Conservation (phyloP, 2,113 vertebrate species). For the Neodon shergylaensis region DNA sequence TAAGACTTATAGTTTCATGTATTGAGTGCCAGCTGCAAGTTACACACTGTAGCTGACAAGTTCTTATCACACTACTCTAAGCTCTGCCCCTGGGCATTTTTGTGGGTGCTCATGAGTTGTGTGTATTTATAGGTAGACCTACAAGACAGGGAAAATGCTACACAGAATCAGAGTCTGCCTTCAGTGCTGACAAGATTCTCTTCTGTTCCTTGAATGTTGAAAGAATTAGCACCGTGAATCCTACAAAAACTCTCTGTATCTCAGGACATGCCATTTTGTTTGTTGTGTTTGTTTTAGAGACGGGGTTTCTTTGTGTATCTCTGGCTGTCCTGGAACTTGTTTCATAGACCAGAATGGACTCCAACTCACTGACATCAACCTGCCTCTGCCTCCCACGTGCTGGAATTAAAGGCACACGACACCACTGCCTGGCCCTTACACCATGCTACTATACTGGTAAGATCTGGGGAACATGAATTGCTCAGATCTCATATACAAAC, state of each 20-base stretch:
- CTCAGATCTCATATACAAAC: not conserved
- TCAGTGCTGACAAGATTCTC: not conserved
- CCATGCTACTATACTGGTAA: not conserved
- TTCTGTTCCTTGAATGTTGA: constrained; percentile 33
- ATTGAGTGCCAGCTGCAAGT: not conserved
- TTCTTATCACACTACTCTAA: not conserved
- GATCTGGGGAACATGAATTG: constrained; percentile 13
- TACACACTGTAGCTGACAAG: not conserved
- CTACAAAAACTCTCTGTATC: constrained; percentile 36
- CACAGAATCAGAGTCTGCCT: not conserved
- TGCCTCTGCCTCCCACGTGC: too few relatives aligned
- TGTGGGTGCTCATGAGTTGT: not conserved
- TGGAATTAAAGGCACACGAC: too few relatives aligned
- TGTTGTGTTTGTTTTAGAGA: too few relatives aligned
- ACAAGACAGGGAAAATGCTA: not conserved
- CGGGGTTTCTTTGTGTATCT: too few relatives aligned
- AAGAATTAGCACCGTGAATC: constrained; percentile 3
- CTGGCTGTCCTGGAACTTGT: too few relatives aligned
- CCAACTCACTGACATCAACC: too few relatives aligned
- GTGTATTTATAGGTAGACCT: not conserved
- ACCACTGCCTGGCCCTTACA: not conserved
- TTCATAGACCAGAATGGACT: too few relatives aligned
- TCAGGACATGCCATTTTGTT: not conserved
- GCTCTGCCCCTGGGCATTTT: not conserved
- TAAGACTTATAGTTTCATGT: too few relatives aligned